Evolutionary conservation across 2,113 vertebrate genomes (phyloP), one percentile per base, ranked within the genome.

Genomic region (Copsychus sechellarum): DNA sequence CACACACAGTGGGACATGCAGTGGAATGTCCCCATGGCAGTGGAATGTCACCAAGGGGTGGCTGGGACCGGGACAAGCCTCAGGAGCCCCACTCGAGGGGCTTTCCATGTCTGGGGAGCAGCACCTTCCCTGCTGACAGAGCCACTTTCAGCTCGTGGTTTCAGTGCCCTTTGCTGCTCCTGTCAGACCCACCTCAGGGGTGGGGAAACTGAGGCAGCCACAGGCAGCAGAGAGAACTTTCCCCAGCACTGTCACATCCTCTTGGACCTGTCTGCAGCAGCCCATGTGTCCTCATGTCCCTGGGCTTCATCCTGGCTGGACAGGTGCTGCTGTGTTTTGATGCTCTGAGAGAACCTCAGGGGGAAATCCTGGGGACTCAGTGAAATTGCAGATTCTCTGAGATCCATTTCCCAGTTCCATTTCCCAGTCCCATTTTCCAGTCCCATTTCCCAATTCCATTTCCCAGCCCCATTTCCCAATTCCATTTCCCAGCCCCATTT

Each of bases 261-360:
- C 62, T 26, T 14, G 26, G 76, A 53, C 6, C 47, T 47, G 60
- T 7, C 56, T 93, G 69, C 50, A 65, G 40, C 42, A 53, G n/a
- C 33, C 11, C 5, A 0, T 22, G 9, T 14, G 36, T 25, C 48
- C 43, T 17, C n/a, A n/a, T 1, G 0, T 18, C 43, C 31, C 33
- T 42, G 13, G 67, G n/a, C 11, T 34, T 20, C 53, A 50, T 82
- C 54, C 65, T 61, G 54, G 17, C 53, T 45, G 61, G 12, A 51
- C 36, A 47, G 31, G 14, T 34, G 33, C 47, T 58, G 16, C 7
- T 25, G 64, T 4, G 36, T 16, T 92, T 48, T 61, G 48, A 15
- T 57, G 28, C 13, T 76, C 34, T 66, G 13, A 26, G 51, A 42
- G 21, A 66, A 17, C 5, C 7, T 24, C 6, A 9, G 57, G 28